Base-by-base conservation (phyloP, 2,113 vertebrate genomes). In the Megatriorchis doriae region DNA sequence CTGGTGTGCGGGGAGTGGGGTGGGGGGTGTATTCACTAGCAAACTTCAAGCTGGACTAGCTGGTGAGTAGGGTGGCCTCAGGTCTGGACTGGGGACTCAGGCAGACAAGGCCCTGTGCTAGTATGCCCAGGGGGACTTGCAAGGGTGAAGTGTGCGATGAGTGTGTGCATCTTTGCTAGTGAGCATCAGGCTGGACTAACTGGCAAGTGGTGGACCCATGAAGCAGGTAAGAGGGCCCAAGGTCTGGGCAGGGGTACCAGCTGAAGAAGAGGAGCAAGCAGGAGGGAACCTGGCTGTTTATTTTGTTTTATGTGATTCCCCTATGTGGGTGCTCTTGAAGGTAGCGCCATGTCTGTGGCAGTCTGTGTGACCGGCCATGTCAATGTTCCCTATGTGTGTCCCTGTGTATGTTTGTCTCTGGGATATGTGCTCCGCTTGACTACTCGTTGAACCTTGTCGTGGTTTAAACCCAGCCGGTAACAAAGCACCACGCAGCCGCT, bases 1-100 rank as follows among this genome's bases (percentile, higher is more conserved):
- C 36, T 61, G 45, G 22, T 21, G 18, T 22, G n/a, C 3, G 0
- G 5, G 5, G 3, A 40, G 40, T 40, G 40, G 1, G 3, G 9
- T 4, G 9, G 5, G 3, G 23, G 18, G 23, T 61, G 15, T 43
- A 31, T 63, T 53, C 1, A 2, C 10, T 43, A 72, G 20, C 15
- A 53, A 42, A 61, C 22, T 71, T 61, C 55, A 83, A 4, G 13
- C 22, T 27, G 43, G 52, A 42, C 29, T 43, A 52, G 15, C 21
- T 62, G 67, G 23, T 2, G 7, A 59, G 16, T 27, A 38, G 55
- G 22, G 45, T 2, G 3, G 19, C 45, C 36, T 83, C 36, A 31
- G 12, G 25, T 72, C 47, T 20, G 56, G 34, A 16, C 42, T 1
- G 1, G 20, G 10, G 12, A 36, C n/a, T 52, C 32, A 43, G 56